Evolutionary conservation across 1,140 invertebrate species (phyloP).

Genomic region (Drosophila littoralis): DNA sequence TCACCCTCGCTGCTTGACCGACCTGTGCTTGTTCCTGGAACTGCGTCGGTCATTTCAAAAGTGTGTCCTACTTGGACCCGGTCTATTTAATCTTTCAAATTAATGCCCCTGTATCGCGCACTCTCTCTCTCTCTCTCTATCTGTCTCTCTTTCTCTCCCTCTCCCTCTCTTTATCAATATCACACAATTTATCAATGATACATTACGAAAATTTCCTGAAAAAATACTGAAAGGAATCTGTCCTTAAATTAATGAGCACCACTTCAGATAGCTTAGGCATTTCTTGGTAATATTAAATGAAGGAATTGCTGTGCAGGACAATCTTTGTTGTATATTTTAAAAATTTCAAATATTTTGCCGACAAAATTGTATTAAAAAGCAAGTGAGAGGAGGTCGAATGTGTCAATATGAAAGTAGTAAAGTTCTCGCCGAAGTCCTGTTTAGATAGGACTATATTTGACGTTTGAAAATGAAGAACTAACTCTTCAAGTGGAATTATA

Average conservation of each 20-base stretch:
- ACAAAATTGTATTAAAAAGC: too few species aligned
- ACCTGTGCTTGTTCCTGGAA: conserved; percentile 55
- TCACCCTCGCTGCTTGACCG: conserved; percentile 11
- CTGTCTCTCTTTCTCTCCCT: not conserved
- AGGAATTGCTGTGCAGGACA: not conserved
- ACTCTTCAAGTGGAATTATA: too few species aligned
- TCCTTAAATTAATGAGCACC: conserved; percentile 41
- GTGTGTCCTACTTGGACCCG: conserved; percentile 48
- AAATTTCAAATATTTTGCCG: too few species aligned
- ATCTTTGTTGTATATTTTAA: too few species aligned
- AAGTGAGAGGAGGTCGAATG: too few species aligned
- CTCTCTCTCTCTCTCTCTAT: conserved; percentile 21
- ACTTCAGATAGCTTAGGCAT: not conserved
- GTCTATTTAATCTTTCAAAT: conserved; percentile 44
- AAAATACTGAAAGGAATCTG: conserved; percentile 28
- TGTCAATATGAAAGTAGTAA: too few species aligned
- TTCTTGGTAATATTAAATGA: conserved; percentile 3
- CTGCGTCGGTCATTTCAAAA: conserved; percentile 73
- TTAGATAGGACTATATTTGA: too few species aligned
- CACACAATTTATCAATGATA: conserved; percentile 53
- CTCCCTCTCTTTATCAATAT: conserved; percentile 61
- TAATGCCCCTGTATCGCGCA: conserved; percentile 40
- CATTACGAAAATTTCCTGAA: conserved; percentile 2
- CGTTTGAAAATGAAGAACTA: too few species aligned
- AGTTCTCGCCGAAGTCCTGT: too few species aligned